Percentiles rank a stretch among this genome's conserved stretches.
Evolutionary conservation across 2,888 invertebrate species (phyloP).

Genomic region (Slavum lentiscoides): DNA sequence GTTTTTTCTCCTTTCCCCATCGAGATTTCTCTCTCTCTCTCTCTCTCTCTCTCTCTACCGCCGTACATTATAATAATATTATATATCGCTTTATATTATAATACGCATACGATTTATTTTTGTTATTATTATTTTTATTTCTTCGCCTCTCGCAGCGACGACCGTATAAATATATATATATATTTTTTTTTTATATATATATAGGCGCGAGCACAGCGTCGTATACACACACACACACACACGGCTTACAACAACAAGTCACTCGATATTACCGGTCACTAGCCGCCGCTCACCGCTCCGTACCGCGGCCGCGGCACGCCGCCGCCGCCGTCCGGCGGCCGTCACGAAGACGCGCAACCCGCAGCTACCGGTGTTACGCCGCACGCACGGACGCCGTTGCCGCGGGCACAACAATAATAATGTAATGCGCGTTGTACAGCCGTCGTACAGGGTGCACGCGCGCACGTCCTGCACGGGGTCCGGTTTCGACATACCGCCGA

Average conservation of each 20-base stretch:
- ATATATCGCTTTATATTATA: not conserved
- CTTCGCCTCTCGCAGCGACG: not conserved
- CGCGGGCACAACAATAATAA: no score
- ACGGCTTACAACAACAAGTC: not conserved
- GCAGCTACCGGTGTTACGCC: slow-evolving; percentile 47
- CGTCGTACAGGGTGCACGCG: no score
- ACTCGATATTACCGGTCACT: not conserved
- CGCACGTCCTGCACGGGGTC: no score
- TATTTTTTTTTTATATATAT: no score
- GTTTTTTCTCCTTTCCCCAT: no score
- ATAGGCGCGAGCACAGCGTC: no score
- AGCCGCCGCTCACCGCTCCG: not conserved
- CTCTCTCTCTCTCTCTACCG: not conserved
- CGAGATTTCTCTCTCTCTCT: no score
- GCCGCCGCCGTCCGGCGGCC: not conserved
- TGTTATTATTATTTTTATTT: not conserved
- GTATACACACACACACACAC: no score
- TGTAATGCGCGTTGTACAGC: no score
- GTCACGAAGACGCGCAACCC: not conserved
- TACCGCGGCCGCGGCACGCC: no score
- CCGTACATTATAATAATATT: not conserved
- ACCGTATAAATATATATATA: not conserved
- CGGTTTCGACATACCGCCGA: no score
- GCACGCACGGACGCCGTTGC: slow-evolving; percentile 6
- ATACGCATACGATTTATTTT: not conserved